Conservation (phyloP, 2,888 invertebrate genomes). For the Conistra vaccinii region DNA sequence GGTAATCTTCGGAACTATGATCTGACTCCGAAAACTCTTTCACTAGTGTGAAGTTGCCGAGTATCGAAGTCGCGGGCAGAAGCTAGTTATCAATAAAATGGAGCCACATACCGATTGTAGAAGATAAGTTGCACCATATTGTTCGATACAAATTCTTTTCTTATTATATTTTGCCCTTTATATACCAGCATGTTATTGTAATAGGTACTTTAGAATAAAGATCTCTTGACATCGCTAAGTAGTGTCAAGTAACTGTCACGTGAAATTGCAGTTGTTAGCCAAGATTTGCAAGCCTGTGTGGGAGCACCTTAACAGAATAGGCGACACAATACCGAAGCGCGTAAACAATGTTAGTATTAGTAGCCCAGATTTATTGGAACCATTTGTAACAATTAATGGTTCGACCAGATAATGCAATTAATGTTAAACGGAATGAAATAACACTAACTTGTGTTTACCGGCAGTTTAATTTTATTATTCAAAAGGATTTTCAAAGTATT, state of each 20-base stretch:
- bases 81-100: not conserved
- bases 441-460: conserved; percentile 32
- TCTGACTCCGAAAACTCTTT: not conserved
- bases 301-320: not conserved
- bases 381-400: conserved; percentile 52
- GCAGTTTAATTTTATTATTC: not conserved
- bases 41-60: not conserved
- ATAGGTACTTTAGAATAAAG: not conserved
- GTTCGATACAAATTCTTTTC: not conserved
- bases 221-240: not conserved
- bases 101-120: not conserved
- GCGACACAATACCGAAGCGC: conserved; percentile 15
- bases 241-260: not conserved
- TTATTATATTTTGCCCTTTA: no score
- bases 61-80: not conserved
- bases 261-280: not conserved
- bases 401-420: conserved; percentile 37
- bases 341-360: conserved; percentile 22
- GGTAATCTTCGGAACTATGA: not conserved
- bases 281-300: not conserved
- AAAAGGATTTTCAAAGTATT: not conserved
- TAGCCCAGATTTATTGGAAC: conserved; percentile 40
- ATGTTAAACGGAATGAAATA: conserved; percentile 34
- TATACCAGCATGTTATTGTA: not conserved
- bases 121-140: no score